Percentiles rank a stretch among this genome's conserved stretches.
Evolutionary conservation across 1,140 invertebrate genomes (phyloP).

Genomic region (Dendroctonus ponderosae): DNA sequence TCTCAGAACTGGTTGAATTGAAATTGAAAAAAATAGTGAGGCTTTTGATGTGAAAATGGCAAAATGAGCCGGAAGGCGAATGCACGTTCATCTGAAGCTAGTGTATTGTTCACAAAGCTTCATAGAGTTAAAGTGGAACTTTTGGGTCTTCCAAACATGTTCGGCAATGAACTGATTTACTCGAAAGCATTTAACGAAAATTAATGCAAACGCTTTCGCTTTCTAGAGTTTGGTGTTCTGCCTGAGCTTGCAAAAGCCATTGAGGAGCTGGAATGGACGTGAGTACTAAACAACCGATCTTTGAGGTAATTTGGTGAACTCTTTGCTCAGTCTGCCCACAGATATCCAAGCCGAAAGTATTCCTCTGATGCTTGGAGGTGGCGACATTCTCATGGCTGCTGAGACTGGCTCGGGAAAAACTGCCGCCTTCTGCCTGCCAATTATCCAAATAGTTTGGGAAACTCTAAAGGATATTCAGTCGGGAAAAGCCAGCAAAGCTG

Average conservation of each 20-base stretch:
- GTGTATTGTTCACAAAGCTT: no score
- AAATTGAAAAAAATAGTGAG: no score
- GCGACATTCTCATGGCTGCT: slow-evolving; percentile 99
- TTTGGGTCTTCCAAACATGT: no score
- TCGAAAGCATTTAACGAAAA: no score
- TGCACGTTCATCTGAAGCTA: no score
- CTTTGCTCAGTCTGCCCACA: slow-evolving; percentile 77
- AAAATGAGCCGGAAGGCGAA: no score
- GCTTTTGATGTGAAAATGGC: no score
- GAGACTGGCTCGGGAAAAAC: slow-evolving; percentile 99
- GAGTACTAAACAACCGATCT: slow-evolving; percentile 47
- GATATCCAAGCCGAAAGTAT: slow-evolving; percentile 99
- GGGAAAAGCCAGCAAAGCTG: slow-evolving; percentile 62
- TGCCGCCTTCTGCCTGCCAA: slow-evolving; percentile 96
- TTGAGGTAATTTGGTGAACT: slow-evolving; percentile 13
- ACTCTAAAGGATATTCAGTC: slow-evolving; percentile 85
- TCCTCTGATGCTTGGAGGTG: slow-evolving; percentile 95
- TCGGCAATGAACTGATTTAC: no score
- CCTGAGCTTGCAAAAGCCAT: slow-evolving; percentile 92
- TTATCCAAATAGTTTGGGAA: slow-evolving; percentile 98
- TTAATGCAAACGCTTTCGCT: no score
- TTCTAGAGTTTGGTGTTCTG: slow-evolving; percentile 90
- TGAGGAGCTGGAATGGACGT: slow-evolving; percentile 96
- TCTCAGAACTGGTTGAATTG: no score
- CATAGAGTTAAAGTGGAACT: no score